Evolutionary conservation across 2,797 vertebrate genomes (phyloP), one percentile per base, ranked within the genome.

Genomic region (Phrynocephalus guinanensis): DNA sequence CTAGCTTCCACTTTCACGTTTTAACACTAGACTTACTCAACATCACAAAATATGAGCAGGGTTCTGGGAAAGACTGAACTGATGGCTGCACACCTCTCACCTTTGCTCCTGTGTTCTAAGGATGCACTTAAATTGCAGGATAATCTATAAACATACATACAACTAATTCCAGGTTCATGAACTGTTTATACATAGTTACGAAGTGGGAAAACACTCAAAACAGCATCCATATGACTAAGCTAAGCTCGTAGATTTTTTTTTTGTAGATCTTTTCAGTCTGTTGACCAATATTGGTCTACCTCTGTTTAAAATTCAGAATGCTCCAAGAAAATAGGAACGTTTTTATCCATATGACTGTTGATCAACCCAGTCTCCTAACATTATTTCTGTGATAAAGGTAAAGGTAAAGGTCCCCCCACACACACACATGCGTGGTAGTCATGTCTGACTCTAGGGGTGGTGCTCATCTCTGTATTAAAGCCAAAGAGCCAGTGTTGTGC

Each of bases 1-100:
- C 88, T 2, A 0, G 84, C 88, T 90, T 91, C 75, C 68, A 77
- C 67, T 71, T 44, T 78, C 90, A 87, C 67, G 72, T 91, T 86
- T 52, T 73, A 71, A 79, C 44, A 38, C 80, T 30, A 87, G 88
- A 50, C 73, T 66, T 83, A 76, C 56, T 86, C 28, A 6, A 5
- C 10, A 33, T 83, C 68, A 52, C 33, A 70, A 71, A 67, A 79
- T 33, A 30, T 77, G 60, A 56, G 79, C 83, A 89, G 82, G 82
- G 86, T 82, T n/a, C 85, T 91, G 85, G 84, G 76, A 48, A n/a
- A 86, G 78, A 76, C 11, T 68, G 71, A 81, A 24, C n/a, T 30
- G 83, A 60, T 28, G 6, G 18, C 56, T 68, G 24, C 48, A 82
- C 1, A 30, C 2, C 33, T 77, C 15, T 63, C 50, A 71, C 26